These are phyloP conservation scores for Cyanocitta stelleri DNA, from an alignment of 2,113 vertebrate genomes.

Conservation along the genomic window DNA sequence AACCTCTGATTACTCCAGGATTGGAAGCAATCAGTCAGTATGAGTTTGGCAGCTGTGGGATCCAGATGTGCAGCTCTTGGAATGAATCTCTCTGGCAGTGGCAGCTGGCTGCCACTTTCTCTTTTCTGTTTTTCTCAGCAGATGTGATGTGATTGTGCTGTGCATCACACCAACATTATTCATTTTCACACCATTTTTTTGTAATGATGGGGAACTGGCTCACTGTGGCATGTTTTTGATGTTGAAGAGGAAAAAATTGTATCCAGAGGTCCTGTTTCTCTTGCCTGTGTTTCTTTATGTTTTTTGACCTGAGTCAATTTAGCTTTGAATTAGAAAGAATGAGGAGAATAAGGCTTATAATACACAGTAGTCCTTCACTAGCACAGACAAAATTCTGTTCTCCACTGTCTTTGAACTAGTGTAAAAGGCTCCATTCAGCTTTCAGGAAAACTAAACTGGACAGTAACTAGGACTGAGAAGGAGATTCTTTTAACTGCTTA, in stretches of 20 bases:
- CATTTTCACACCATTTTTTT: constrained; percentile 33
- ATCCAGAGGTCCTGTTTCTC: neutral
- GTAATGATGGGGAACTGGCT: neutral
- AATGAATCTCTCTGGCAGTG: constrained; percentile 8
- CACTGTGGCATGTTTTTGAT: neutral
- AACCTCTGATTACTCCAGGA: neutral
- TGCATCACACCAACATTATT: neutral
- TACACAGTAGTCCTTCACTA: neutral
- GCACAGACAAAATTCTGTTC: neutral
- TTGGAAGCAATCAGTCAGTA: constrained; percentile 11
- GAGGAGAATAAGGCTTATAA: neutral
- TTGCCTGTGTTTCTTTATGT: neutral
- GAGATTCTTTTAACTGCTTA: neutral
- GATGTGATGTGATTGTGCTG: neutral
- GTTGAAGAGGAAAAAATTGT: neutral
- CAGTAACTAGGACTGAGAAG: neutral
- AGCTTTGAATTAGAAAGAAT: neutral
- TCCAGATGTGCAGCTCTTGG: constrained; percentile 53
- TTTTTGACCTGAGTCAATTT: neutral
- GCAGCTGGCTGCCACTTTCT: constrained; percentile 44
- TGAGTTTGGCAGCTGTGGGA: constrained; percentile 36
- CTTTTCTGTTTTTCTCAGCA: constrained; percentile 33
- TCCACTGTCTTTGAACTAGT: neutral
- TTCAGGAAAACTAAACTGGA: neutral
- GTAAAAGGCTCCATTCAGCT: neutral